Base-by-base conservation (phyloP, 1,140 invertebrate species). In the Drosophila murphyi region DNA sequence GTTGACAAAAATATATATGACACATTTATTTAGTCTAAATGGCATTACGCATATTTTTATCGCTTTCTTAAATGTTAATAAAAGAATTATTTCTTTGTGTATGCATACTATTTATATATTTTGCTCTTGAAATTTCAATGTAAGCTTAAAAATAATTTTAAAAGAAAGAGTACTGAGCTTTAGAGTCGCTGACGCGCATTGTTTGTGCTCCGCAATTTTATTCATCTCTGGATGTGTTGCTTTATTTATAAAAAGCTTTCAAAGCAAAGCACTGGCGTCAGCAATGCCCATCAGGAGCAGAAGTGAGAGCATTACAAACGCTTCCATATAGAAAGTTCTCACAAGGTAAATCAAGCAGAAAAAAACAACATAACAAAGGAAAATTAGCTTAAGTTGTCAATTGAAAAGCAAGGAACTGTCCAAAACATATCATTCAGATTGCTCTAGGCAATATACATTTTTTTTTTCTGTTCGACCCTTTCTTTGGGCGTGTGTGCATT, bases 341-440 rank as follows among this genome's bases (percentile, higher is more conserved):
- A 72, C 55, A 78, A 83, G 83, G 85, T 88, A 88, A 83, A 71
- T 88, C 63, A 54, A 70, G 76, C 65, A 74, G 62, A 79, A 72
- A 55, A 20, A 6, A 71, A 76, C 52, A 70, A 63, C 48, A 57
- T 57, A 51, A 71, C 47, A 60, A 37, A 35, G 8, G 32, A 32
- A 64, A 57, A 59, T 62, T 41, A 63, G 78, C 63, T 86, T 72
- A 75, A 76, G 68, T 78, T 86, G 47, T 76, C 70, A 76, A 67
- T 69, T 75, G 41, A n/a, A 54, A 47, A 41, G 68, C 64, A 39
- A 35, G 50, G 57, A 43, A 68, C 54, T 71, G 50, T 71, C 60
- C 12, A 39, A 55, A 73, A 55, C 10, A 69, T 56, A 41, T 74
- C 5, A 2, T 32, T 39, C n/a, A n/a, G 28, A 29, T 39, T 56